phyloP scores from a whole-genome alignment of 2,113 vertebrate genomes.

The Gasterosteus aculeatus region DNA sequence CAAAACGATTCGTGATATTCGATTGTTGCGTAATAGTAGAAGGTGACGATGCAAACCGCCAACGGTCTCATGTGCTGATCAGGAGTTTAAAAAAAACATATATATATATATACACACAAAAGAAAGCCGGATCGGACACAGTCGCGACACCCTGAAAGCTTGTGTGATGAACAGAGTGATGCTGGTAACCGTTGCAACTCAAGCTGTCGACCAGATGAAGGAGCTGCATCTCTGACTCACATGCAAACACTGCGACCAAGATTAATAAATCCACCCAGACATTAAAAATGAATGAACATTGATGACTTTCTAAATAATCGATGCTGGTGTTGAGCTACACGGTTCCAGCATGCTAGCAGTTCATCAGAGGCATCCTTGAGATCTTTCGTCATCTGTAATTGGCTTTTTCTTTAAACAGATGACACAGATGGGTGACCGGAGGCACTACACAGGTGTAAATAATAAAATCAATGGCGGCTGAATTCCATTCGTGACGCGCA shows the following conservation, averaged over 20 bases:
- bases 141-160: background rate
- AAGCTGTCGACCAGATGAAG: slow-evolving; percentile 10
- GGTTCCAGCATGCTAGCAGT: background rate
- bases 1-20: background rate
- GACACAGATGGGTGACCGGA: background rate
- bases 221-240: background rate
- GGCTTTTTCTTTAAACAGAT: background rate
- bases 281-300: background rate
- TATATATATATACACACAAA: too few species aligned
- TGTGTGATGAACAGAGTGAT: background rate
- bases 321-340: background rate
- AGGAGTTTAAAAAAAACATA: background rate
- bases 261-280: background rate
- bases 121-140: background rate
- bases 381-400: background rate
- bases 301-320: background rate
- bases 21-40: background rate
- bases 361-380: background rate
- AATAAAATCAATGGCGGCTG: background rate
- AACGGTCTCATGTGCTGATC: background rate
- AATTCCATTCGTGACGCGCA: background rate
- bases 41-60: slow-evolving; percentile 6
- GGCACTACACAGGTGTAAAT: background rate
- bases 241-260: background rate
- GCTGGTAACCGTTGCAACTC: background rate